Evolutionary conservation across 2,888 invertebrate species (phyloP), one percentile per base, ranked within the genome.

Genomic region (Lamproptera curius): DNA sequence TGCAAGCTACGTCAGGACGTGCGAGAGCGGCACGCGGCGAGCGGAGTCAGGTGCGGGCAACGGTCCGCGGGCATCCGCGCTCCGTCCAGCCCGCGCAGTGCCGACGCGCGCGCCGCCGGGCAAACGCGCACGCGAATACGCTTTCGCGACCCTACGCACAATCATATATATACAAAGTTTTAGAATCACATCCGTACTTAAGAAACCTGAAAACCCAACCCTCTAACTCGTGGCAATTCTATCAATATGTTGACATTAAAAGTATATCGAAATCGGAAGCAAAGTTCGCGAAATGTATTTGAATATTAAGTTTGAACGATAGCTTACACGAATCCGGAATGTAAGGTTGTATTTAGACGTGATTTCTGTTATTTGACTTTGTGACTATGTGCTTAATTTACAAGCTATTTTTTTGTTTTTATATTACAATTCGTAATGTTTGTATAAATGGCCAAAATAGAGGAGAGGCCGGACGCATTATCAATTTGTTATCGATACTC

Each of bases 71-170:
- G 37, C 53, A 52, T 20, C 4, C 3, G 6, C 20, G 6, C 20
- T 6, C 20, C 4, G 39, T 42, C 49, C 45, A 46, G 49, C 48
- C 50, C 59, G 61, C 65, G 61, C 79, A 84, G 83, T 82, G 73
- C 73, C 73, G 69, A 70, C 73, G 78, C 84, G 86, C 76, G 77
- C 82, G 73, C 73, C 75, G 78, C 51, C 71, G 66, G 62, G 68
- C 76, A 75, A 73, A 82, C 83, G 82, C 85, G 86, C 79, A 72
- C 70, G 80, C 78, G 70, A 78, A 78, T 65, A 59, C 70, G 69
- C 67, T 67, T 74, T 75, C 73, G 74, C 75, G 61, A 67, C 59
- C 61, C 59, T 54, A 65, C 65, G 65, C 67, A 65, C n/a, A n/a
- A n/a, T n/a, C n/a, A n/a, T n/a, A n/a, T n/a, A n/a, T n/a, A n/a